These are phyloP conservation scores for Charanyca ferruginea DNA, from an alignment of 2,888 invertebrate genomes.

Conservation along the genomic window DNA sequence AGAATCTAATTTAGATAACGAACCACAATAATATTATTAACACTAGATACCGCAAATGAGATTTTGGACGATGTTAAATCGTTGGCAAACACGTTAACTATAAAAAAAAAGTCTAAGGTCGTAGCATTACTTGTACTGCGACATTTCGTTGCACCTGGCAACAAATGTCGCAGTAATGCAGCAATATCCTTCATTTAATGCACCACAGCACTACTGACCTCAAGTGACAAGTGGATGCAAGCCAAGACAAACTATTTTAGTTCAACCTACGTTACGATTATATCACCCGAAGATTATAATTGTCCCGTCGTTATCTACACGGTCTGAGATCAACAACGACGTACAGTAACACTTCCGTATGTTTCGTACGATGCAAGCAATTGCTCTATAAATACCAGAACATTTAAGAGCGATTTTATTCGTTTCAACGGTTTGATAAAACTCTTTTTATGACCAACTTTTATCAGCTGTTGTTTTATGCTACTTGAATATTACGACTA, in stretches of 20 bases:
- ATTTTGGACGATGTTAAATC: slow-evolving; percentile 3
- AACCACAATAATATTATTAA: slow-evolving; percentile 8
- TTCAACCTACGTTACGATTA: slow-evolving; percentile 70
- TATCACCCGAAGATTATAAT: slow-evolving; percentile 59
- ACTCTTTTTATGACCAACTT: slow-evolving; percentile 15
- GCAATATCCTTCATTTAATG: slow-evolving; percentile 66
- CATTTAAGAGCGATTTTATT: slow-evolving; percentile 9
- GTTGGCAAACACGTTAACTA: background rate
- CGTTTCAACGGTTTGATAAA: slow-evolving; percentile 11
- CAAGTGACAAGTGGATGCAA: slow-evolving; percentile 76
- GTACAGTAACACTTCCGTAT: slow-evolving; percentile 43
- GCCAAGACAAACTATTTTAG: slow-evolving; percentile 83
- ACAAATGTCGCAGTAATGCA: slow-evolving; percentile 35
- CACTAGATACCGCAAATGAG: background rate
- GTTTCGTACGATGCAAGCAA: slow-evolving; percentile 28
- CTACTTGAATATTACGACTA: background rate
- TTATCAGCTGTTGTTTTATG: slow-evolving; percentile 24
- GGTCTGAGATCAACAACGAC: slow-evolving; percentile 52
- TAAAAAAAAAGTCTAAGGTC: too few relatives aligned
- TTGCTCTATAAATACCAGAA: slow-evolving; percentile 29
- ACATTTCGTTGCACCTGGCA: too few relatives aligned
- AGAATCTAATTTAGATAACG: slow-evolving; percentile 23
- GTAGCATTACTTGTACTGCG: too few relatives aligned
- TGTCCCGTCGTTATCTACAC: slow-evolving; percentile 49
- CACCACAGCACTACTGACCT: slow-evolving; percentile 71